phyloP scores from a whole-genome alignment of 2,888 invertebrate genomes.

The Himalopsyche kuldschensis region DNA sequence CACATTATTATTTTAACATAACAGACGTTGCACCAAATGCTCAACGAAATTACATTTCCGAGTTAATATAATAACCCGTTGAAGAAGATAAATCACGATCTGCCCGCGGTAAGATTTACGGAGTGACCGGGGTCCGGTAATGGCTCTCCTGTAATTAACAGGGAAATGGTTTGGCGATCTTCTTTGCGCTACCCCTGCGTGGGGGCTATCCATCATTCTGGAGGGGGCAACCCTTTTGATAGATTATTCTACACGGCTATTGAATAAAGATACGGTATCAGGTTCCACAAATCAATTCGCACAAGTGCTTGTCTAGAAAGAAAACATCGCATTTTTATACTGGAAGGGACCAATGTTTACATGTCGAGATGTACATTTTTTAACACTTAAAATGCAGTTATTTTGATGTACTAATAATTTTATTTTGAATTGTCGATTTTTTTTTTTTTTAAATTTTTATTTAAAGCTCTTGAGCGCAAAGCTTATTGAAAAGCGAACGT shows the following conservation, averaged over 20 bases:
- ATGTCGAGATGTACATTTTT: no score
- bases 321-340: not conserved
- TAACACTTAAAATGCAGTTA: no score
- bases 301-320: not conserved
- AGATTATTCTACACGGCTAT: not conserved
- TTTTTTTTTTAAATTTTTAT: no score
- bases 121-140: not conserved
- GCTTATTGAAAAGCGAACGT: no score
- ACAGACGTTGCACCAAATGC: not conserved
- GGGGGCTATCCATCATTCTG: not conserved
- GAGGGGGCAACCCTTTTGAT: not conserved
- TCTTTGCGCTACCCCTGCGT: not conserved
- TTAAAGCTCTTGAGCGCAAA: no score
- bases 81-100: not conserved
- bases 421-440: no score
- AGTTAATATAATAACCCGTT: not conserved
- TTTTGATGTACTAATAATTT: no score
- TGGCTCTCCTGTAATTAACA: not conserved
- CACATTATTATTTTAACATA: not conserved
- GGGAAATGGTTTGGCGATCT: not conserved
- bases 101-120: not conserved
- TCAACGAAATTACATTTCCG: not conserved
- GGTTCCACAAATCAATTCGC: not conserved
- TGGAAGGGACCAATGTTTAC: not conserved
- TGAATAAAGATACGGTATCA: not conserved